Conservation (phyloP, 2,888 invertebrate species). For the Synergus itoensis region DNA sequence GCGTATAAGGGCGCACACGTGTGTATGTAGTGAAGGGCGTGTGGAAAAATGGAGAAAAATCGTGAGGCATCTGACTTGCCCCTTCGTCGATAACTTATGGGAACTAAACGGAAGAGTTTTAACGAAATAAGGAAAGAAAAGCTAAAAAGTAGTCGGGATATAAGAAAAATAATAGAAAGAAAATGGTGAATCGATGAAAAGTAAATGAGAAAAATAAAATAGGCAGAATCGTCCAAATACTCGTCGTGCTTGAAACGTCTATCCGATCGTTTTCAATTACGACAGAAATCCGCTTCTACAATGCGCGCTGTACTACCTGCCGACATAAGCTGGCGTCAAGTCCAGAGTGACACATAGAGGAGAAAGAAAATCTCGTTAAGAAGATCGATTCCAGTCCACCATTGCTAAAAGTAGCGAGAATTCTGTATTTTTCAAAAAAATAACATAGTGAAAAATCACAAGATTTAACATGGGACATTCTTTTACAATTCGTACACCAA, state of each 20-base stretch:
- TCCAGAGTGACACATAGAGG: slow-evolving; percentile 55
- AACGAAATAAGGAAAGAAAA: not conserved
- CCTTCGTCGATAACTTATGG: not conserved
- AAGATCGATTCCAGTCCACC: slow-evolving; percentile 40
- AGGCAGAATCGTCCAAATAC: not conserved
- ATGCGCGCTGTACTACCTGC: slow-evolving; percentile 51
- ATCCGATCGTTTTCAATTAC: slow-evolving; percentile 61
- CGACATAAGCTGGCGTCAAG: slow-evolving; percentile 53
- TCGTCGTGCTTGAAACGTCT: slow-evolving; percentile 56
- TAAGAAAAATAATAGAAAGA: slow-evolving; percentile 13
- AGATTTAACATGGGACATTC: not conserved
- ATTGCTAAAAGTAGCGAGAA: not conserved
- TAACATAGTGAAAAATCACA: not conserved
- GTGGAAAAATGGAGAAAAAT: slow-evolving; percentile 53
- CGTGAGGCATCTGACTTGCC: slow-evolving; percentile 65
- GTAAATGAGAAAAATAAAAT: slow-evolving; percentile 38
- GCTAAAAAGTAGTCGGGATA: not conserved
- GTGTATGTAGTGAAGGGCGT: not conserved
- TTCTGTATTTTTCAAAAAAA: not conserved
- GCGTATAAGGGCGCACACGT: slow-evolving; percentile 34
- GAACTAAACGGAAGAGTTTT: not conserved
- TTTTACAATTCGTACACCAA: no score
- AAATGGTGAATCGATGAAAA: slow-evolving; percentile 53
- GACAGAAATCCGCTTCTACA: slow-evolving; percentile 56
- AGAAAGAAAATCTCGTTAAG: slow-evolving; percentile 46